phyloP scores from a whole-genome alignment of 2,797 vertebrate species.

The Toxotes lorentzi region DNA sequence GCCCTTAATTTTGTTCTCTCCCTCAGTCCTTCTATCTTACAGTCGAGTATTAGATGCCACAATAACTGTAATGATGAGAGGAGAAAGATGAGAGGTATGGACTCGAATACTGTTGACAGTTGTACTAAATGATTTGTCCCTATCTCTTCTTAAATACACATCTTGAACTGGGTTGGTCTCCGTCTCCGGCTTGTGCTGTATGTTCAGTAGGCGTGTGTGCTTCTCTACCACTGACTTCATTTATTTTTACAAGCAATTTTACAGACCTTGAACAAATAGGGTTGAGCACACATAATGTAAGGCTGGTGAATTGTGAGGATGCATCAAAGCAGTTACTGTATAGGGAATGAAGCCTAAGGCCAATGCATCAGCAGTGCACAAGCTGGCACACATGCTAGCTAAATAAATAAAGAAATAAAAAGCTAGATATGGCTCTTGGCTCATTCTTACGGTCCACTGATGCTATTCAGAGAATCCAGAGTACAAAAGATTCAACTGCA shows the following conservation, averaged over 20 bases:
- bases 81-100: background rate
- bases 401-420: background rate
- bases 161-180: background rate
- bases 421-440: slow-evolving; percentile 32
- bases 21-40: background rate
- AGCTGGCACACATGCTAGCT: slow-evolving; percentile 8
- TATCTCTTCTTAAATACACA: background rate
- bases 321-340: slow-evolving; percentile 57
- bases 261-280: slow-evolving; percentile 32
- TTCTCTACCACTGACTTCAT: background rate
- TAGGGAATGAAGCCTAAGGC: slow-evolving; percentile 46
- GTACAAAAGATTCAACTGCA: background rate
- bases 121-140: background rate
- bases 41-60: background rate
- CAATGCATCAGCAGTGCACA: slow-evolving; percentile 29
- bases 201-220: background rate
- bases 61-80: background rate
- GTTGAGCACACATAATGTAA: slow-evolving; percentile 25
- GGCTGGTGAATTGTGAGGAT: slow-evolving; percentile 41
- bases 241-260: slow-evolving; percentile 26
- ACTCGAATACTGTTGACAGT: background rate
- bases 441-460: slow-evolving; percentile 26
- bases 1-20: slow-evolving; percentile 38
- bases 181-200: background rate
- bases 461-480: slow-evolving; percentile 25